Conservation (phyloP, 2,113 vertebrate genomes). For the Neoarius graeffei region DNA sequence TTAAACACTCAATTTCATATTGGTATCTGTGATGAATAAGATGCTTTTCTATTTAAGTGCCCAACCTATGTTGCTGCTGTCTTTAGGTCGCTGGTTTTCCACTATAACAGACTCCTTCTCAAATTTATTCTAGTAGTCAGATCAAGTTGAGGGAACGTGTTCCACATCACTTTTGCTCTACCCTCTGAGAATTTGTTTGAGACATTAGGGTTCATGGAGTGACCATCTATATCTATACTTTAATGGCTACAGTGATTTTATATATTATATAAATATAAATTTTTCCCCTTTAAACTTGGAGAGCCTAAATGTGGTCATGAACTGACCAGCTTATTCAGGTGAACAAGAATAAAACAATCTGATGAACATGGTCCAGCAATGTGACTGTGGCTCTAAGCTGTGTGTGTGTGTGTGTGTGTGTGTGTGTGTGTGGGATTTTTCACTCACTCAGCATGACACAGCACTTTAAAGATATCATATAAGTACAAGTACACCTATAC, state of each 20-base stretch:
- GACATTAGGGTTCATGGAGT: neutral
- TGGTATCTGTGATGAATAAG: too few species aligned
- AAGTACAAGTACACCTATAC: neutral
- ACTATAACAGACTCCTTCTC: neutral
- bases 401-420: too few species aligned
- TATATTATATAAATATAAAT: neutral
- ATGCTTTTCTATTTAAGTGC: too few species aligned
- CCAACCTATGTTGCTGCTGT: too few species aligned
- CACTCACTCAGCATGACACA: constrained; percentile 48
- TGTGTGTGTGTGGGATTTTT: too few species aligned
- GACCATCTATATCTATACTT: neutral
- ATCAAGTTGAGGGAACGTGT: neutral
- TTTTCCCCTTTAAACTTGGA: neutral
- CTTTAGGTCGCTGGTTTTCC: neutral
- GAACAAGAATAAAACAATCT: neutral
- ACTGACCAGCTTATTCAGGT: neutral
- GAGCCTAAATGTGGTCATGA: neutral
- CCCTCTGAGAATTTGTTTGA: neutral
- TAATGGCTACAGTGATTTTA: neutral
- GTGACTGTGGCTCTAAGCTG: neutral
- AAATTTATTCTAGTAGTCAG: neutral
- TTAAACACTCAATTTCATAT: too few species aligned
- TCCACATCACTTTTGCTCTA: neutral
- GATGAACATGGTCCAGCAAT: neutral
- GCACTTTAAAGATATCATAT: constrained; percentile 25